Evolutionary conservation across 23 tunicate genomes (phyloP).

Genomic region (Phallusia fumigata): DNA sequence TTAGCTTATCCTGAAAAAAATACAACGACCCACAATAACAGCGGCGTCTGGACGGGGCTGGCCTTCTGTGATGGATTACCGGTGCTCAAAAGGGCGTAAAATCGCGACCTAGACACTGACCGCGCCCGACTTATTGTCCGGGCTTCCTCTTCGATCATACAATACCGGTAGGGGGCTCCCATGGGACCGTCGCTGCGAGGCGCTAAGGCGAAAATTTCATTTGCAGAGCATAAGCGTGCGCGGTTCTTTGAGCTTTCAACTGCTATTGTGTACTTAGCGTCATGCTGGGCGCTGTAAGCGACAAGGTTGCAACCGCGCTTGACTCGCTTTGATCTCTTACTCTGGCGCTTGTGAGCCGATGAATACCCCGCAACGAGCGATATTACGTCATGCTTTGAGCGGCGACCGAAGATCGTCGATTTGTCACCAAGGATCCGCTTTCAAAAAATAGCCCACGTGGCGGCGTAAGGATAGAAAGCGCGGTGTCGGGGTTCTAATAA

Average conservation of each 20-base stretch:
- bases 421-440: too few relatives aligned
- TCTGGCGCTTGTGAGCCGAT: neutral
- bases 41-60: too few relatives aligned
- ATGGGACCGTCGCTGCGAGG: neutral
- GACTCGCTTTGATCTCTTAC: neutral
- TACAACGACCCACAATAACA: too few relatives aligned
- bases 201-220: neutral
- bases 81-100: neutral
- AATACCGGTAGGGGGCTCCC: slow-evolving; percentile 3
- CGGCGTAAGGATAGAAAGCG: too few relatives aligned
- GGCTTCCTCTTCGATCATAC: neutral
- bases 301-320: neutral
- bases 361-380: neutral
- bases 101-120: slow-evolving; percentile 12
- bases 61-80: too few relatives aligned
- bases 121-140: neutral
- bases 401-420: neutral
- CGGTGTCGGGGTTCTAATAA: too few relatives aligned
- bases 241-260: neutral
- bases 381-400: neutral
- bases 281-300: neutral
- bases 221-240: neutral
- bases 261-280: slow-evolving; percentile 5
- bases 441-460: too few relatives aligned
- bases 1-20: too few relatives aligned